These are phyloP conservation scores for Gouania willdenowi DNA, from an alignment of 2,797 vertebrate genomes.

Conservation along the genomic window DNA sequence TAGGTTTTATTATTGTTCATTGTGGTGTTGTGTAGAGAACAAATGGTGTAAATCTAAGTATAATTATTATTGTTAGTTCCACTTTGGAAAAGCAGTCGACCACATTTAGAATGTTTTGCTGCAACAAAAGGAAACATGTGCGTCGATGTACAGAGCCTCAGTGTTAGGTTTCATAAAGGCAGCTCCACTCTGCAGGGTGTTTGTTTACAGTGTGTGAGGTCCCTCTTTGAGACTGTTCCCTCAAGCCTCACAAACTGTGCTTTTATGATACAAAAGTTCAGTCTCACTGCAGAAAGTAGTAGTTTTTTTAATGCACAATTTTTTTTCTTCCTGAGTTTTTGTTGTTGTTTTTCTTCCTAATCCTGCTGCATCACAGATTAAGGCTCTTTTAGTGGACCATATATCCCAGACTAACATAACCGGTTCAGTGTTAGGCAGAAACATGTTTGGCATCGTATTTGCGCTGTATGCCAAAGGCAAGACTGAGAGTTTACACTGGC, in stretches of 20 bases:
- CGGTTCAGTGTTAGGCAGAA: constrained; percentile 8
- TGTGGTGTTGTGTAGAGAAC: no score
- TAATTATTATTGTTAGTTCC: no score
- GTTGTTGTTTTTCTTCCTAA: not conserved
- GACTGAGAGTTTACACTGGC: no score
- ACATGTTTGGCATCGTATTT: constrained; percentile 10
- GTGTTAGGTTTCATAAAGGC: not conserved
- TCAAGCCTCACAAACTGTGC: no score
- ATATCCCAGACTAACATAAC: not conserved
- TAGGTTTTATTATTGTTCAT: no score
- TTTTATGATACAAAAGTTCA: no score
- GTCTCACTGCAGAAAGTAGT: no score
- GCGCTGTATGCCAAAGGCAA: not conserved
- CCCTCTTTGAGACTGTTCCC: not conserved
- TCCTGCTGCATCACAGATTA: not conserved
- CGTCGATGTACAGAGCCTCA: not conserved
- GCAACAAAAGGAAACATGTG: no score
- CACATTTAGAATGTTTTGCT: no score
- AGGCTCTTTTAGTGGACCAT: not conserved
- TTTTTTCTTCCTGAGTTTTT: no score
- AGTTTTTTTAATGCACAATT: not conserved
- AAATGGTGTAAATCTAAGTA: no score
- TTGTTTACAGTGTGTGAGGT: constrained; percentile 7
- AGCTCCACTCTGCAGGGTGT: not conserved
- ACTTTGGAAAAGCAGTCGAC: no score